Evolutionary conservation across 2,113 vertebrate genomes (phyloP).

Genomic region (Chaetura pelagica): DNA sequence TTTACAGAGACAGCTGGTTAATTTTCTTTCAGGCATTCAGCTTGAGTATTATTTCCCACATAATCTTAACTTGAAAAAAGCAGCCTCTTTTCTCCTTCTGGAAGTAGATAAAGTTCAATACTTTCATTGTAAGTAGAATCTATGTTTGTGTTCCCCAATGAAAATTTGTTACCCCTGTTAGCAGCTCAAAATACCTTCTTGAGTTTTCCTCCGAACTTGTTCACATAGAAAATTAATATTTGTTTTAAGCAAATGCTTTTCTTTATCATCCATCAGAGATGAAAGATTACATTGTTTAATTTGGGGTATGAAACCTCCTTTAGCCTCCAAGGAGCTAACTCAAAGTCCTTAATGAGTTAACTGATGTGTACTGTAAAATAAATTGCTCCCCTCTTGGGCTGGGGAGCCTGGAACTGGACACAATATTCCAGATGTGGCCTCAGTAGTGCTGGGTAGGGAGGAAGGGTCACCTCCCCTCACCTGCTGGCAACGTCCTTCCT

Average conservation of each 20-base stretch:
- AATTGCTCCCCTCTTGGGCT: neutral
- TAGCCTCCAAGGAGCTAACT: neutral
- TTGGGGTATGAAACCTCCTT: neutral
- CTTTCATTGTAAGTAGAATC: neutral
- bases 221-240: neutral
- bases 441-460: too few species aligned
- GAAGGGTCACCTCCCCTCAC: neutral
- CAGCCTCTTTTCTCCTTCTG: neutral
- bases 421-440: too few species aligned
- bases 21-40: neutral
- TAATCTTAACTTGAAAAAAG: neutral
- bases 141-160: neutral
- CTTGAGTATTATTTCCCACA: neutral
- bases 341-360: neutral
- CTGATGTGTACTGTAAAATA: neutral
- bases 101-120: neutral
- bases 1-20: neutral
- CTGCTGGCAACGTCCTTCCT: neutral
- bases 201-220: neutral
- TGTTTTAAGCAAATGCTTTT: neutral
- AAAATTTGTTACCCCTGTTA: neutral
- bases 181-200: neutral
- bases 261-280: neutral
- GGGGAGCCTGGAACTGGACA: neutral
- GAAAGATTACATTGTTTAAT: neutral